Evolutionary conservation across 2,888 invertebrate genomes (phyloP), one percentile per base, ranked within the genome.

Genomic region (Synergus umbraculus): DNA sequence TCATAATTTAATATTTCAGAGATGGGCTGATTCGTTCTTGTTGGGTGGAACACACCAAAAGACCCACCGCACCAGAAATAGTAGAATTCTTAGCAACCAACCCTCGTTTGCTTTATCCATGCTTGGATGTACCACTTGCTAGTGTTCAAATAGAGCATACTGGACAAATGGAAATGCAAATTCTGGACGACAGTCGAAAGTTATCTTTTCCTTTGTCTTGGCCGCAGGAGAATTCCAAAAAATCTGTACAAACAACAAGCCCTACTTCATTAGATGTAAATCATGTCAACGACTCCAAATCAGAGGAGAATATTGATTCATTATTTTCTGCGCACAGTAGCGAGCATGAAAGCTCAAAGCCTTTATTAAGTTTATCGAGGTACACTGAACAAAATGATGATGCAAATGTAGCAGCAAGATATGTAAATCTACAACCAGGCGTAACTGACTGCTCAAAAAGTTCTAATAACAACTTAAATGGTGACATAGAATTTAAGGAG

Each of bases 61-160:
- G 98, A 29, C 97, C 97, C 4, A 93, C 95, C 2, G 96, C 97
- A 0, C 94, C 95, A 0, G 96, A 96, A 92, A 95, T 98, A 80
- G 96, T 97, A 1, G 97, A 97, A 82, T 95, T 96, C 89, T 93
- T 98, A 81, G 96, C 96, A 3, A 96, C 95, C 87, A 95, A 96
- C 91, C 96, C 96, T 18, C 94, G 96, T 7, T 94, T 98, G 78
- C 93, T 98, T 76, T 93, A 95, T 37, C 97, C 98, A 0, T 96
- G 96, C 88, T 93, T 97, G 58, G 97, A 97, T 89, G 94, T 95
- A 83, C 97, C 96, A 76, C 93, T 95, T 79, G 94, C 95, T 66
- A 95, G 96, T 81, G 95, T 97, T 76, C 95, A 96, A 89, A 93
- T 96, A 86, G 95, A 95, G 83, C 95, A 95, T 87, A 94, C 94